A percentile compares a stretch with the other conserved stretches of the same genome.
Evolutionary conservation across 2,888 invertebrate genomes (phyloP).

Genomic region (Sussaba pulchella): DNA sequence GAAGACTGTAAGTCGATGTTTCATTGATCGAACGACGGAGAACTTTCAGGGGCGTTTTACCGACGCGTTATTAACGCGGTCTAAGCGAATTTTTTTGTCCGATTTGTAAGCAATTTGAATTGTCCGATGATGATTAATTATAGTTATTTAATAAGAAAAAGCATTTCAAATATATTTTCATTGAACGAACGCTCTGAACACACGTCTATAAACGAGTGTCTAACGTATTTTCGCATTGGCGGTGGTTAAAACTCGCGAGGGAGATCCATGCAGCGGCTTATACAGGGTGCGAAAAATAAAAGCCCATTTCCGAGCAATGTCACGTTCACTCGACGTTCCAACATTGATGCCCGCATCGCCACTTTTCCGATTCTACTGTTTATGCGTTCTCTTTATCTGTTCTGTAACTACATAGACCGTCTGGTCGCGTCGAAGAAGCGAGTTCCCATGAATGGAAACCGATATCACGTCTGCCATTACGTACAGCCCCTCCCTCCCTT

Average conservation of each 20-base stretch:
- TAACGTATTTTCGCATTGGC: too few species aligned
- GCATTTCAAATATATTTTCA: too few species aligned
- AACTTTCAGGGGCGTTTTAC: too few species aligned
- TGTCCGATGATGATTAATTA: too few species aligned
- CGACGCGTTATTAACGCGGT: too few species aligned
- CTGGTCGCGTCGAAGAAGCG: constrained; percentile 50
- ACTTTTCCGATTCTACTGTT: constrained; percentile 49
- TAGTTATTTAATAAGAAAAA: too few species aligned
- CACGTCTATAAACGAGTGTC: too few species aligned
- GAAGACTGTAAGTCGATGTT: too few species aligned
- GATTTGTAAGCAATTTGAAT: too few species aligned
- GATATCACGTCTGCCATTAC: constrained; percentile 70
- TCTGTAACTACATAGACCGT: constrained; percentile 22
- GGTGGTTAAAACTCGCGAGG: constrained; percentile 34
- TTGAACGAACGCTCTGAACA: too few species aligned
- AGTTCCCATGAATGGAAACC: constrained; percentile 70
- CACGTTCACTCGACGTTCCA: constrained; percentile 67
- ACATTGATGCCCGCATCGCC: constrained; percentile 37
- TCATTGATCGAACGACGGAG: too few species aligned
- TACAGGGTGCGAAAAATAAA: constrained; percentile 60
- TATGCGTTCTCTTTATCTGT: constrained; percentile 41
- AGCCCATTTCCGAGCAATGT: constrained; percentile 69
- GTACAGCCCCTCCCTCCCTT: constrained; percentile 22
- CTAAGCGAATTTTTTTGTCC: too few species aligned
- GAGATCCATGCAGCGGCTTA: constrained; percentile 26